Evolutionary conservation across 2,113 vertebrate species (phyloP), one percentile per base, ranked within the genome.

Genomic region (Bubo bubo): DNA sequence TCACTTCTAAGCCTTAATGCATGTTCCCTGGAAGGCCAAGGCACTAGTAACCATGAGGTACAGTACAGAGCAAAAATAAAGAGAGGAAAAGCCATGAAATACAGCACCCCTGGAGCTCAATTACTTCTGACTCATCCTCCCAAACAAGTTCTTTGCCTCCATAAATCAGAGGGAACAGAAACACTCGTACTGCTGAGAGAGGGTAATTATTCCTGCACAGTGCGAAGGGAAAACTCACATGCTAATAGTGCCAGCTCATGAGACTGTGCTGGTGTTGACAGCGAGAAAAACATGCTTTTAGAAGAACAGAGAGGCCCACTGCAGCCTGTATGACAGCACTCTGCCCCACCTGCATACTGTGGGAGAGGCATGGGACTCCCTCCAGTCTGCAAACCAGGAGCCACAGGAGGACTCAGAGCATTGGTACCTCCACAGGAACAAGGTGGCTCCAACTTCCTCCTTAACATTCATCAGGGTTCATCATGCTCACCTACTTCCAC

Each of bases 41-140:
- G 72, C 66, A 67, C 35, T 37, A 59, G 63, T 72, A 95, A 84
- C 50, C 1, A 1, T 5, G 13, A 83, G 53, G 79, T 45, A 37
- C 47, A 37, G 55, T 14, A 67, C 14, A 83, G 59, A 45, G 35
- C 87, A 95, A 76, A 93, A 93, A 92, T 43, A 73, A 89, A 86
- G 70, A 71, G 28, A 94, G 37, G 49, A 88, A 70, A 87, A 85
- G 74, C 59, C 68, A 49, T 72, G 56, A 95, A 95, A 86, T 84
- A 88, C 76, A 93, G 79, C 47, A 79, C 94, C 79, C 86, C 92
- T 58, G 18, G 82, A 95, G 95, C 88, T 94, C 90, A 95, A 93
- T 96, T 95, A 96, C 72, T 94, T 96, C 88, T 96, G 92, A 97
- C 88, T 97, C 95, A 97, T 96, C 76, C 90, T 94, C 83, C 86